Evolutionary conservation across 2,113 vertebrate species (phyloP), one percentile per base, ranked within the genome.

Genomic region (Actenoides hombroni): DNA sequence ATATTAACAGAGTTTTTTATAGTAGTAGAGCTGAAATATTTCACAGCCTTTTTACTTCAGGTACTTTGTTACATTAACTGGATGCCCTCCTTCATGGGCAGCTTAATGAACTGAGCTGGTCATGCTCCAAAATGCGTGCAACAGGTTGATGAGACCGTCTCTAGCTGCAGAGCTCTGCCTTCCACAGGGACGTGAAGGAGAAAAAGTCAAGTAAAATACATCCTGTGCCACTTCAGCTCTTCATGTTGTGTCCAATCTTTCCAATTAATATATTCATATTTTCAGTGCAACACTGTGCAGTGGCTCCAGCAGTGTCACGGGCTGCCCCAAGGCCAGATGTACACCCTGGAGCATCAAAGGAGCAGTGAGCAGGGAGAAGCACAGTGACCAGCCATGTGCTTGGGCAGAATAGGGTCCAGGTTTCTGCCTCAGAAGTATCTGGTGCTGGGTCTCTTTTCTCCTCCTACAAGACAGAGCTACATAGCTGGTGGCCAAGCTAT

Each of bases 1-100:
- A 67, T n/a, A 90, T 95, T 94, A 94, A 82, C 92, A 88, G 79
- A 82, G 64, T 37, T 86, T 95, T 88, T 88, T 77, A 77, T 51
- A 83, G 42, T 76, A 91, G 19, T n/a, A 42, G n/a, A 63, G 26
- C 16, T 81, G 53, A 63, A 80, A 71, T 74, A 49, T 89, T 83
- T 88, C 54, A 68, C 16, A 31, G 23, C 37, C 19, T 39, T 91
- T 92, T 91, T 82, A 35, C 39, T 88, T 67, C 59, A 95, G 85
- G 80, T 92, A 54, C 37, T 79, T 77, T 88, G 37, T 80, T 83
- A 48, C 5, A 7, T 78, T 87, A 78, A 42, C 35, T 57, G 37
- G 31, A 39, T 1, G 15, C 13, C 33, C 69, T 88, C 39, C n/a
- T 80, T 51, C 65, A 57, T 10, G 26, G 19, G 28, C 39, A 79